phyloP scores from a whole-genome alignment of 2,797 vertebrate species.

The Coccyzus lansbergi region DNA sequence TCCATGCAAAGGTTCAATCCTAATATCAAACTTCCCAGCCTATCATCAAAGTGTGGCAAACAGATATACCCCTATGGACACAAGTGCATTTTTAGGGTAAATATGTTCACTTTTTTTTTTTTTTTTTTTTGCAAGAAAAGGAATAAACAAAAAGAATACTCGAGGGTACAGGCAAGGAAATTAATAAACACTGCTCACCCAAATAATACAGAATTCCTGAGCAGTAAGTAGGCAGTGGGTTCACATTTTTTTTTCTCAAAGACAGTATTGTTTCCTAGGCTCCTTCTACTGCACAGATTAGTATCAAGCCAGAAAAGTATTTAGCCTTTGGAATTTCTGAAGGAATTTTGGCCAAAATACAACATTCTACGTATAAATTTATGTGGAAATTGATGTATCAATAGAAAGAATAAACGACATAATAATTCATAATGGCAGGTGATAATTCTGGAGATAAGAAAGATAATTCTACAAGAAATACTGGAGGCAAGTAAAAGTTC shows the following conservation, averaged over 20 bases:
- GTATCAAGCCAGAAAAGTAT: slow-evolving; percentile 13
- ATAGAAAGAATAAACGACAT: neutral
- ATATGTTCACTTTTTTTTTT: neutral
- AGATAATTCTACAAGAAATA: neutral
- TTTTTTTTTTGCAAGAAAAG: neutral
- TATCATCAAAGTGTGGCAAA: neutral
- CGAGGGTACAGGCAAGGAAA: neutral
- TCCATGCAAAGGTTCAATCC: neutral
- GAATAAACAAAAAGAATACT: neutral
- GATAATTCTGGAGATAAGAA: neutral
- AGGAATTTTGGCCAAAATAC: slow-evolving; percentile 10
- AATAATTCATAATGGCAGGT: neutral
- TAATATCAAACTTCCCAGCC: neutral
- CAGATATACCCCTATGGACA: neutral
- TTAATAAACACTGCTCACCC: neutral
- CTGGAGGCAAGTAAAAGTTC: neutral
- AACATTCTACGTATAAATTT: neutral
- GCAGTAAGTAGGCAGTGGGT: neutral
- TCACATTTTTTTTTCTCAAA: slow-evolving; percentile 40
- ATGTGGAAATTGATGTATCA: neutral
- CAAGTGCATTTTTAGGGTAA: neutral
- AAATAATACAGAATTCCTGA: slow-evolving; percentile 11
- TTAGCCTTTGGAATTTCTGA: slow-evolving; percentile 23
- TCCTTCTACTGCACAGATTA: slow-evolving; percentile 36
- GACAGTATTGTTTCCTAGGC: slow-evolving; percentile 32